Conservation (phyloP, 2,797 vertebrate genomes). For the Dryobates pubescens region DNA sequence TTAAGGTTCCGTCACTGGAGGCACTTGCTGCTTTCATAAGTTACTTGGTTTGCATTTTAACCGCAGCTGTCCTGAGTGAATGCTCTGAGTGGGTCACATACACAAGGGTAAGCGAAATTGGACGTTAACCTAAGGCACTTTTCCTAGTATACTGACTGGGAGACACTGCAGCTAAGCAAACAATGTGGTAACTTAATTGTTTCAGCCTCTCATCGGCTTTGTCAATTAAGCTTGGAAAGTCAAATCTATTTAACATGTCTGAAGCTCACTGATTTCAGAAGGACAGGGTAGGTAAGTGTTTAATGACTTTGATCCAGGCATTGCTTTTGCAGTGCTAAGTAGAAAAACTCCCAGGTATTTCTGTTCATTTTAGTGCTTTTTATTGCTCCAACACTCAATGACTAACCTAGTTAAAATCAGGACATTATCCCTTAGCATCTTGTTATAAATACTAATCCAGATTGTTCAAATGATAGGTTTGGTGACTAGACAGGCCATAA, state of each 20-base stretch:
- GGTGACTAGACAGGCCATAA: not conserved
- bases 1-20: not conserved
- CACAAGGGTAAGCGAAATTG: not conserved
- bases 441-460: not conserved
- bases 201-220: not conserved
- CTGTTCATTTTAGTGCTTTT: not conserved
- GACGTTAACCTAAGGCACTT: not conserved
- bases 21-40: not conserved
- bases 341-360: not conserved
- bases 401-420: not conserved
- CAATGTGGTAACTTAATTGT: not conserved
- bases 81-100: not conserved
- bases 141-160: not conserved
- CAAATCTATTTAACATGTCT: not conserved
- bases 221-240: conserved; percentile 19
- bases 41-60: not conserved
- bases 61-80: not conserved
- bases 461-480: not conserved
- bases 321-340: not conserved
- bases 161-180: conserved; percentile 18
- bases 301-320: not conserved
- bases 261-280: conserved; percentile 23
- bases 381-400: not conserved
- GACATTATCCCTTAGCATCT: not conserved
- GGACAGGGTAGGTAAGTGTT: not conserved